Base-by-base conservation (phyloP, 2,888 invertebrate species). In the Drosophila glabriapex region DNA sequence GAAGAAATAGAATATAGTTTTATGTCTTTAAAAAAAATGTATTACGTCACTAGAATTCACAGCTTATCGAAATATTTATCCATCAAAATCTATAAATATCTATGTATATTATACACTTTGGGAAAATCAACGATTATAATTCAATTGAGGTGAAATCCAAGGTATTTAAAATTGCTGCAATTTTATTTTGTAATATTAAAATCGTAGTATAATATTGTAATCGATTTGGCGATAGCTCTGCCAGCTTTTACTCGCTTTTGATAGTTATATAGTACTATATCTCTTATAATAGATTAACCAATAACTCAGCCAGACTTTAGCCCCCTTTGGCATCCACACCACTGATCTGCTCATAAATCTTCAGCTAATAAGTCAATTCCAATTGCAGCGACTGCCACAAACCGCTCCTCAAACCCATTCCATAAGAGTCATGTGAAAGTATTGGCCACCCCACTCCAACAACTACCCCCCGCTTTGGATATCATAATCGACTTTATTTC, bases 341-440 rank as follows among this genome's bases (percentile, higher is more conserved):
- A 43, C 72, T 70, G 83, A 19, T n/a, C 28, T 43, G 22, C 49
- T 66, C 56, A 58, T 41, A 69, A 59, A 33, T 69, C 68, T 46
- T 50, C 62, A 31, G 43, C 68, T 62, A 78, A 84, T 83, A 83
- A 85, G 72, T 83, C 81, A 76, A 83, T 83, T 83, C 62, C 70
- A 56, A 76, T 41, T 49, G 61, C 55, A 61, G 37, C 22, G 16
- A 16, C 29, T 58, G 37, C 25, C 55, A 7, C 43, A 58, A 56
- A 10, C 49, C 41, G 28, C 37, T 41, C 25, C 43, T 28, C 53
- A 31, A 58, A 31, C 41, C 41, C 56, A 33, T 7, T 22, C 50
- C 52, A 35, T 46, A 43, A 65, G 52, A 52, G 50, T 70, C 69
- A 77, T 81, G 83, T 85, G 83, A 84, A 84, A 84, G 83, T 84